Conservation (phyloP, 2,797 vertebrate species). For the Bradypodion pumilum region DNA sequence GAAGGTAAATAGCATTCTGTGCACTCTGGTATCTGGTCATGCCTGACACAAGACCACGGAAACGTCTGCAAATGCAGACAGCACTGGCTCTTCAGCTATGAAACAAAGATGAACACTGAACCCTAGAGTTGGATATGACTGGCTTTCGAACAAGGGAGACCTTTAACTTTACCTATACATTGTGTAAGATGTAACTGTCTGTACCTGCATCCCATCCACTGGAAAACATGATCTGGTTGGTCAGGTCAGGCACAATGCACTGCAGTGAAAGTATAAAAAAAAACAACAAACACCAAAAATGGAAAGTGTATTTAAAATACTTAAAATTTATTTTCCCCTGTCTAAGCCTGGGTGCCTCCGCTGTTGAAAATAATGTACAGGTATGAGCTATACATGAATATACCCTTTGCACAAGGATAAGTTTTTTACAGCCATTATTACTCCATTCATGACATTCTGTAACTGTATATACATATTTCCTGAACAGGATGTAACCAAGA, state of each 20-base stretch:
- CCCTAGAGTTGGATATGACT: too few species aligned
- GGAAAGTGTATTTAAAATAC: neutral
- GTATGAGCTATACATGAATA: neutral
- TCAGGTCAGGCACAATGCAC: neutral
- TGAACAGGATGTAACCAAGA: slow-evolving; percentile 35
- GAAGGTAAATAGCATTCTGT: too few species aligned
- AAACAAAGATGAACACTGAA: too few species aligned
- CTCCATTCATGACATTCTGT: slow-evolving; percentile 15
- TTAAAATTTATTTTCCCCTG: neutral
- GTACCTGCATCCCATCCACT: neutral
- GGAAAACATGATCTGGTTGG: neutral
- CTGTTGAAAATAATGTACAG: neutral
- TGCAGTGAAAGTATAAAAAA: neutral
- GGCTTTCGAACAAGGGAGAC: too few species aligned
- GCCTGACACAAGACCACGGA: too few species aligned
- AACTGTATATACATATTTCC: slow-evolving; percentile 22
- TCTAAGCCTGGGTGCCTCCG: neutral
- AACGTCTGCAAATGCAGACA: too few species aligned
- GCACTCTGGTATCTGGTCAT: too few species aligned
- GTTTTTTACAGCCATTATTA: slow-evolving; percentile 14
- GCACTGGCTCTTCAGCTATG: too few species aligned
- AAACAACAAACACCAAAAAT: too few species aligned
- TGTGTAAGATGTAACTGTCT: too few species aligned
- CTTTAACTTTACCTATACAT: too few species aligned
- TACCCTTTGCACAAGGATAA: slow-evolving; percentile 1